phyloP scores from a whole-genome alignment of 92 coral and sea anemone species.

The Palythoa caribaeorum region DNA sequence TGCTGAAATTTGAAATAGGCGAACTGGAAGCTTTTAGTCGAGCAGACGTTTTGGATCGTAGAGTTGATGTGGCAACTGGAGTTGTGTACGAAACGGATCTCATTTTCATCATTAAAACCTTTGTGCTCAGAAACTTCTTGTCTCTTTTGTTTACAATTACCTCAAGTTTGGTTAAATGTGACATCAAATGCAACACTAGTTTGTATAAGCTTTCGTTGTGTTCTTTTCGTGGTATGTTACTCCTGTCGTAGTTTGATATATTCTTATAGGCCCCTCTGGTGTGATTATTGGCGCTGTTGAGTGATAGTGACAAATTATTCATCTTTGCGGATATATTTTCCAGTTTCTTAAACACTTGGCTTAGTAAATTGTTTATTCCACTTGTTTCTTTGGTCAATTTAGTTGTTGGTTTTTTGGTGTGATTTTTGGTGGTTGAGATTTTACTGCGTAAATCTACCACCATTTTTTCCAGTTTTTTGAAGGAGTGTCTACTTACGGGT shows the following conservation, averaged over 20 bases:
- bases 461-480: constrained; percentile 43
- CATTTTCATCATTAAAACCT: background rate
- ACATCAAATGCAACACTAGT: constrained; percentile 1
- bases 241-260: background rate
- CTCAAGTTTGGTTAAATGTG: constrained; percentile 26
- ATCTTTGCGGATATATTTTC: constrained; percentile 38
- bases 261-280: background rate
- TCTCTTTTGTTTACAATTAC: background rate
- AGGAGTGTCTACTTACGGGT: constrained; percentile 14
- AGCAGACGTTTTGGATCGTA: background rate
- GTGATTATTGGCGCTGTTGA: constrained; percentile 17
- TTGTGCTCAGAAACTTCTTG: background rate
- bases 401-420: background rate
- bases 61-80: background rate
- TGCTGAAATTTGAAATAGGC: background rate
- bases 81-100: background rate
- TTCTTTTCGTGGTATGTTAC: constrained; percentile 28
- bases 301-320: constrained; percentile 18
- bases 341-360: constrained; percentile 12
- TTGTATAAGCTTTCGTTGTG: background rate
- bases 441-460: constrained; percentile 27
- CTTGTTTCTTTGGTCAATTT: background rate
- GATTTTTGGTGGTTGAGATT: background rate
- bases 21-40: background rate
- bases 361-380: background rate